A percentile compares a stretch with the other conserved stretches of the same genome.
phyloP scores from a whole-genome alignment of 2,113 vertebrate species.

The Heterochromis multidens region DNA sequence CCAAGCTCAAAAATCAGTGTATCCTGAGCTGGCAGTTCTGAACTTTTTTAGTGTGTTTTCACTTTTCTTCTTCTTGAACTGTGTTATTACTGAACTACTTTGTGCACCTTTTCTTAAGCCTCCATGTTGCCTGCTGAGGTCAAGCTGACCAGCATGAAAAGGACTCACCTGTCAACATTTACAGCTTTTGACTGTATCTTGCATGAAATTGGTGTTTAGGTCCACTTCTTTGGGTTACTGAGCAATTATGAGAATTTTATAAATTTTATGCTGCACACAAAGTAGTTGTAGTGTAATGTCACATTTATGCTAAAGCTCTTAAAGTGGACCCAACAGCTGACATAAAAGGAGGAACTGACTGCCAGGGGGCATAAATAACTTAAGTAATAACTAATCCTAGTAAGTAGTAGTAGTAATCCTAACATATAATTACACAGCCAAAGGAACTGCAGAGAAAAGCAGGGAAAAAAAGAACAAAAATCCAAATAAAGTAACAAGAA shows the following conservation, averaged over 20 bases:
- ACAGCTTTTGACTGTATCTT: neutral
- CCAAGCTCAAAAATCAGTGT: neutral
- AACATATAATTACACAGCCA: too few species aligned
- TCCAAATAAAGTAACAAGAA: neutral
- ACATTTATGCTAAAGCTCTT: neutral
- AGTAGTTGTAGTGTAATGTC: neutral
- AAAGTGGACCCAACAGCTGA: neutral
- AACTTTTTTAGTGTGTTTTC: neutral
- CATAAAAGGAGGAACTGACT: neutral
- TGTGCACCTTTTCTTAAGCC: neutral
- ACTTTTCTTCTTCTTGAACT: neutral
- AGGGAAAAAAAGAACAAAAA: fast-evolving
- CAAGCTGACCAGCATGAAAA: neutral
- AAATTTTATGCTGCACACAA: neutral
- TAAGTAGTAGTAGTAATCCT: too few species aligned
- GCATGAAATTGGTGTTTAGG: neutral
- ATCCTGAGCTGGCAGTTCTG: neutral
- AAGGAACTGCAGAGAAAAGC: neutral
- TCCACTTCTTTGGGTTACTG: neutral
- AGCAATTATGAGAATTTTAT: neutral
- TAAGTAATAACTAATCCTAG: too few species aligned
- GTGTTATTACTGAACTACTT: neutral
- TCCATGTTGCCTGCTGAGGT: neutral
- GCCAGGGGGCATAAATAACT: neutral
- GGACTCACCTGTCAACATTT: neutral